Evolutionary conservation across 2,797 vertebrate species (phyloP).

Genomic region (Lagorchestes hirsutus): DNA sequence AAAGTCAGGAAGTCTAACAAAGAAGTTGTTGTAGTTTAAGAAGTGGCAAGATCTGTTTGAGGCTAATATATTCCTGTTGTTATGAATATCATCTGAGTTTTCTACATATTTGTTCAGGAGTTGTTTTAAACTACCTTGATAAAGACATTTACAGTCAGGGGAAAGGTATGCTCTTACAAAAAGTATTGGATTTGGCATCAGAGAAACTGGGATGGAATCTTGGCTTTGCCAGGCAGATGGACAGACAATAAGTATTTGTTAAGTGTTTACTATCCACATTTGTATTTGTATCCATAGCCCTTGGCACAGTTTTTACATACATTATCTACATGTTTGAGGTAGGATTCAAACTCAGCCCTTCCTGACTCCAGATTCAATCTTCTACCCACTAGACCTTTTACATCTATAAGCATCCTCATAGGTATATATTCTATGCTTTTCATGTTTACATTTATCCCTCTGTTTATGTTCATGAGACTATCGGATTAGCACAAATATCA

Average conservation of each 20-base stretch:
- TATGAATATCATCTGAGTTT: neutral
- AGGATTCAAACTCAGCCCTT: neutral
- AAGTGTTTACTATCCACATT: neutral
- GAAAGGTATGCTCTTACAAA: neutral
- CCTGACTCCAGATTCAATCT: neutral
- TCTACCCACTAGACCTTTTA: neutral
- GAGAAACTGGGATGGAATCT: neutral
- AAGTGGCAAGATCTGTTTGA: neutral
- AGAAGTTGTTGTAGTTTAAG: neutral
- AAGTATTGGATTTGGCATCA: neutral
- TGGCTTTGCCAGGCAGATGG: neutral
- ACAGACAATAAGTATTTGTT: neutral
- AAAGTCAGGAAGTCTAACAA: neutral
- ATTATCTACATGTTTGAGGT: neutral
- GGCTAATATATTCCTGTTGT: neutral
- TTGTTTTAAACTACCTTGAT: neutral
- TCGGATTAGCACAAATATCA: slow-evolving; percentile 1
- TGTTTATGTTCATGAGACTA: slow-evolving; percentile 17
- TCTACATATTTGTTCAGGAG: neutral
- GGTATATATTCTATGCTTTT: neutral
- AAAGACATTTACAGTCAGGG: neutral
- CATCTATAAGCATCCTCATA: neutral
- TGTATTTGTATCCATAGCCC: no score
- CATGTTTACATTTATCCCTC: neutral
- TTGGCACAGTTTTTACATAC: neutral